These are phyloP conservation scores for Pagrus major DNA, from an alignment of 2,113 vertebrate genomes.

Conservation along the genomic window DNA sequence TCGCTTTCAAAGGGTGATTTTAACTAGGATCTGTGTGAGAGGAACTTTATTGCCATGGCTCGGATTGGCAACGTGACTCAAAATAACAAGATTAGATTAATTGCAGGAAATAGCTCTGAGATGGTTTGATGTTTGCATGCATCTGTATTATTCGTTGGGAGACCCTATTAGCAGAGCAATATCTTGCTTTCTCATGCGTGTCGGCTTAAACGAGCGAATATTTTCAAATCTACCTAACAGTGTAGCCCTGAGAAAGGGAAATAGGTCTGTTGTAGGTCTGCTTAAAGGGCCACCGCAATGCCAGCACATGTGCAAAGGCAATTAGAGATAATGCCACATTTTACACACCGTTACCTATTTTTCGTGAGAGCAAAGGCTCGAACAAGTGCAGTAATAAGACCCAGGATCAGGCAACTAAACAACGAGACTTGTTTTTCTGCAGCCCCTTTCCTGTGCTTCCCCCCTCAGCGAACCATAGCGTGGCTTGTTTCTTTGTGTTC, in stretches of 20 bases:
- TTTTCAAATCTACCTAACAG: slow-evolving; percentile 78
- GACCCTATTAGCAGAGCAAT: slow-evolving; percentile 74
- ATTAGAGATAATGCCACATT: slow-evolving; percentile 81
- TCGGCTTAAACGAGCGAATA: slow-evolving; percentile 78
- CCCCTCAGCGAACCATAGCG: slow-evolving; percentile 72
- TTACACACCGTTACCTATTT: slow-evolving; percentile 75
- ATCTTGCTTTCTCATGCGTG: slow-evolving; percentile 77
- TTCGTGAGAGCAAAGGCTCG: slow-evolving; percentile 70
- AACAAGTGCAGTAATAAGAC: slow-evolving; percentile 82
- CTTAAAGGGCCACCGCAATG: slow-evolving; percentile 59
- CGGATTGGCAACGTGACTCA: slow-evolving; percentile 71
- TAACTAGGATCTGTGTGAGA: slow-evolving; percentile 60
- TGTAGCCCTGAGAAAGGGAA: slow-evolving; percentile 65
- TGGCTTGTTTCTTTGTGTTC: slow-evolving; percentile 67
- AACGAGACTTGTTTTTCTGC: slow-evolving; percentile 67
- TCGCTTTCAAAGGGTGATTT: slow-evolving; percentile 56
- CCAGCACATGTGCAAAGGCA: slow-evolving; percentile 71
- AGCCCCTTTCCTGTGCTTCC: slow-evolving; percentile 53
- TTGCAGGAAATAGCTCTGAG: slow-evolving; percentile 83
- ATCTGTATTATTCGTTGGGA: slow-evolving; percentile 71
- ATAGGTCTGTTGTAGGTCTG: slow-evolving; percentile 53
- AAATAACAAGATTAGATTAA: slow-evolving; percentile 82
- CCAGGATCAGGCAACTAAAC: slow-evolving; percentile 38
- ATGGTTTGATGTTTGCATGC: slow-evolving; percentile 78
- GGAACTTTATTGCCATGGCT: slow-evolving; percentile 67